These are phyloP conservation scores for Machimus rusticus DNA, from an alignment of 2,888 invertebrate genomes.

Conservation along the genomic window DNA sequence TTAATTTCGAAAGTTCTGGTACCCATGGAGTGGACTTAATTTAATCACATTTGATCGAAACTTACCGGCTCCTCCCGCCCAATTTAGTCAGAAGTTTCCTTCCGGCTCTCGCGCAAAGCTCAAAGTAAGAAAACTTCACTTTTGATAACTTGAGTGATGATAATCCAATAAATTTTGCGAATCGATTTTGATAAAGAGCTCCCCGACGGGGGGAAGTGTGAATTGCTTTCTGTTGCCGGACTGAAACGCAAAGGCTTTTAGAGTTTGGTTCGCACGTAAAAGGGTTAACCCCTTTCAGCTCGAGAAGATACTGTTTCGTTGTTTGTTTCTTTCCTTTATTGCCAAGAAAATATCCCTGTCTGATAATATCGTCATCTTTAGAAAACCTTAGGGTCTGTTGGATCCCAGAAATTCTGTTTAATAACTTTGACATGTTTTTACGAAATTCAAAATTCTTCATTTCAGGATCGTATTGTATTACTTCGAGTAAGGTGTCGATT, in stretches of 20 bases:
- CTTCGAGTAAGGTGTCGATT: neutral
- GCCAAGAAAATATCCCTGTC: neutral
- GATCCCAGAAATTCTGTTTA: neutral
- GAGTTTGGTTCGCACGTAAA: neutral
- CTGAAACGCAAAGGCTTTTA: neutral
- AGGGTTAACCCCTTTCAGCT: neutral
- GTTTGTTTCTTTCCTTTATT: neutral
- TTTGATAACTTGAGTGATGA: constrained; percentile 31
- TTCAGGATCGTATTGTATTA: neutral
- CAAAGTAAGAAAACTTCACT: constrained; percentile 16
- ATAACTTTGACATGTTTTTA: neutral
- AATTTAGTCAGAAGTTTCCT: neutral
- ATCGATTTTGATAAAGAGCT: constrained; percentile 27
- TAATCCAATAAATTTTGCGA: constrained; percentile 29
- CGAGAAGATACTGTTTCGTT: neutral
- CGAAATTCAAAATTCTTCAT: neutral
- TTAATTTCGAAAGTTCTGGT: neutral
- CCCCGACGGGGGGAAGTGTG: neutral
- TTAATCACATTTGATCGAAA: constrained; percentile 19
- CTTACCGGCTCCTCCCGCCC: neutral
- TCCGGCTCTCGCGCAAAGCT: neutral
- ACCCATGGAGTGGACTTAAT: neutral
- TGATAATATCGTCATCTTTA: neutral
- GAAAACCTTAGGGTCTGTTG: neutral
- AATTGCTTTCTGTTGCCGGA: neutral